Evolutionary conservation across 2,888 invertebrate species (phyloP), one percentile per base, ranked within the genome.

Genomic region (Thysanoteuthis rhombus): DNA sequence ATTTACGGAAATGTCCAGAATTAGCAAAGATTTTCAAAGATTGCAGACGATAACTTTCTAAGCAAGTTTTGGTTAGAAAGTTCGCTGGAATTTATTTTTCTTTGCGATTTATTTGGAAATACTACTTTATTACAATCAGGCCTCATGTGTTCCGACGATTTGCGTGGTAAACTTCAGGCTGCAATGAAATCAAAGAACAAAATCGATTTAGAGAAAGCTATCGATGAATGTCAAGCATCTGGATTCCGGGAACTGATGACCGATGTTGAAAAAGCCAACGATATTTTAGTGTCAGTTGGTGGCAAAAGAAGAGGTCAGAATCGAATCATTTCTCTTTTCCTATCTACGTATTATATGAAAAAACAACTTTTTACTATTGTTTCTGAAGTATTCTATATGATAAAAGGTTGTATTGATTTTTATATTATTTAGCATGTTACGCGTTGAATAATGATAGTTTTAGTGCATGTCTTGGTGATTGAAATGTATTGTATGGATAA

Each of bases 81-180:
- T n/a, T n/a, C n/a, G n/a, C n/a, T n/a, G n/a, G n/a, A n/a, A n/a
- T n/a, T 16, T 16, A 36, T 12, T 0, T n/a, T 75, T 75, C 12
- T n/a, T 75, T n/a, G 36, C 36, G n/a, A 75, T 75, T 75, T 0
- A 75, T 75, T n/a, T 75, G 75, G 75, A 12, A 36, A 75, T 75
- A n/a, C n/a, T 75, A n/a, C n/a, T 75, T 75, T 75, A 75, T 75
- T 75, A 75, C 75, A 91, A 91, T 91, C 91, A 91, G 91, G 91
- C 39, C 19, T 39, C 42, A 91, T 28, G 42, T 40, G 40, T 91
- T 42, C 91, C 42, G 91, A 91, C 32, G 28, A 28, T 28, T 42
- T 91, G 42, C 91, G 91, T 40, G 19, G 40, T 28, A 38, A 91
- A 40, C 42, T 91, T 28, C 40, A 40, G 32, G 32, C 91, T 91